Percentiles rank a stretch among this genome's conserved stretches.
phyloP scores from a whole-genome alignment of 2,888 invertebrate genomes.

The Parnassius apollo region DNA sequence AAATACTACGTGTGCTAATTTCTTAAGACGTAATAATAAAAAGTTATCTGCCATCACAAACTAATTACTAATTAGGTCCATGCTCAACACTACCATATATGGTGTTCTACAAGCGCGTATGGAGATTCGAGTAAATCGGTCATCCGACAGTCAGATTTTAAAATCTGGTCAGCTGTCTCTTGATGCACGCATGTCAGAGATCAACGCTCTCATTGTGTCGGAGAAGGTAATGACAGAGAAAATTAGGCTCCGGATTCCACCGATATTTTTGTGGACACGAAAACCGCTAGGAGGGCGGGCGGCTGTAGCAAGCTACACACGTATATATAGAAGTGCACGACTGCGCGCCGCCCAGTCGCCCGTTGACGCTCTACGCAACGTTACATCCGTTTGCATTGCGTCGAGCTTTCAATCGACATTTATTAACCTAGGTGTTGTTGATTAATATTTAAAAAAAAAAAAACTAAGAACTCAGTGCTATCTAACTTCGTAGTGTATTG shows the following conservation, averaged over 20 bases:
- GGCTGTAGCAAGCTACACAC: constrained; percentile 45
- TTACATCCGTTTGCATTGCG: constrained; percentile 38
- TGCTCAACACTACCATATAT: constrained; percentile 38
- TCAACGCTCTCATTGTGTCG: constrained; percentile 78
- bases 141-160: constrained; percentile 46
- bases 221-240: constrained; percentile 70
- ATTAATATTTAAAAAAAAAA: not conserved
- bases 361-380: constrained; percentile 45
- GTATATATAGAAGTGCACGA: constrained; percentile 66
- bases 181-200: constrained; percentile 60
- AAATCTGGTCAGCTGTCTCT: constrained; percentile 65
- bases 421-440: not conserved
- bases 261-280: constrained; percentile 72
- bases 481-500: constrained; percentile 21
- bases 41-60: constrained; percentile 15
- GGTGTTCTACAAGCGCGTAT: constrained; percentile 35
- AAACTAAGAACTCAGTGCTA: constrained; percentile 12
- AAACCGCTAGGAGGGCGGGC: constrained; percentile 65
- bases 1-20: constrained; percentile 12
- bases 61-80: constrained; percentile 22
- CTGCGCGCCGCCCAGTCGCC: constrained; percentile 72
- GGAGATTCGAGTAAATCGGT: constrained; percentile 44
- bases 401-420: constrained; percentile 22
- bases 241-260: constrained; percentile 76
- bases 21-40: constrained; percentile 20